A percentile compares a stretch with the other conserved stretches of the same genome.
These are phyloP conservation scores for Machimus atricapillus DNA, from an alignment of 2,888 invertebrate genomes.

Conservation along the genomic window DNA sequence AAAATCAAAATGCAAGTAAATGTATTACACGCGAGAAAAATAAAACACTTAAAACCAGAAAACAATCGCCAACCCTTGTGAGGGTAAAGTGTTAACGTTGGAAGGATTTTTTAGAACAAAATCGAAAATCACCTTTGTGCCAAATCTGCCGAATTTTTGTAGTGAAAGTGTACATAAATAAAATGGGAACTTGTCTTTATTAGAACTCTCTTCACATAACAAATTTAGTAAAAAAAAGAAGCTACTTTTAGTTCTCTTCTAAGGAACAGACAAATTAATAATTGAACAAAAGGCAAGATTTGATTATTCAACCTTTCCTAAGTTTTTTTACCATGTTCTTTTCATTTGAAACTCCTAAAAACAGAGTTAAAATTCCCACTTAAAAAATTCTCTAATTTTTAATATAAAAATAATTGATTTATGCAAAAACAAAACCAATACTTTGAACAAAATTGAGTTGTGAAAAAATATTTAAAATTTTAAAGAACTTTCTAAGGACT, in stretches of 20 bases:
- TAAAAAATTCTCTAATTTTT: too few relatives aligned
- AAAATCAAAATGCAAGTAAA: constrained; percentile 20
- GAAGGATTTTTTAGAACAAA: constrained; percentile 12
- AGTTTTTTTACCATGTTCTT: not conserved
- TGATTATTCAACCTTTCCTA: not conserved
- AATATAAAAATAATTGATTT: too few relatives aligned
- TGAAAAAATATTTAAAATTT: too few relatives aligned
- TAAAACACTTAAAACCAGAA: not conserved
- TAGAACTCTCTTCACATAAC: not conserved
- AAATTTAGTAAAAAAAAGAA: not conserved
- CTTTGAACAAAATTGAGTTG: too few relatives aligned
- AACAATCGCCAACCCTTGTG: not conserved
- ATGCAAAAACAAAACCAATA: too few relatives aligned
- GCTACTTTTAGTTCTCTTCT: not conserved
- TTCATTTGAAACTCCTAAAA: too few relatives aligned
- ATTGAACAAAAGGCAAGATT: not conserved
- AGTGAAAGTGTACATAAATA: not conserved
- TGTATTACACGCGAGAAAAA: not conserved
- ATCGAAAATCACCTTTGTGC: constrained; percentile 9
- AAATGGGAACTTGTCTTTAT: not conserved
- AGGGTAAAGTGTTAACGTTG: not conserved
- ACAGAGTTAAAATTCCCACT: too few relatives aligned
- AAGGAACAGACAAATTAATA: not conserved
- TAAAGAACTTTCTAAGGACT: too few relatives aligned
- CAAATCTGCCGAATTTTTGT: constrained; percentile 17